Evolutionary conservation across 2,797 vertebrate genomes (phyloP).

Genomic region (Cryptoblepharus egeriae): DNA sequence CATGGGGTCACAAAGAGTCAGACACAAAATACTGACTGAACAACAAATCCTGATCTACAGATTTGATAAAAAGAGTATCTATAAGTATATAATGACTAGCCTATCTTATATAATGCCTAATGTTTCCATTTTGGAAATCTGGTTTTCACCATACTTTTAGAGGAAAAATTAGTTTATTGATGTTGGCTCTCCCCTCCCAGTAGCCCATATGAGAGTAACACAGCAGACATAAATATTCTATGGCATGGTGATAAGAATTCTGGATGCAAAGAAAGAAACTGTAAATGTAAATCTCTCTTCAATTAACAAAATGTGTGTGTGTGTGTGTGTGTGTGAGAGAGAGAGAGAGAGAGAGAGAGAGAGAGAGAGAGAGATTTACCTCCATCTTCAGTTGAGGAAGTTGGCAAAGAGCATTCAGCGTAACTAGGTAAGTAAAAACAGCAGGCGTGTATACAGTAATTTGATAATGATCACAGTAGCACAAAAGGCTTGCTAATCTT

Average conservation of each 20-base stretch:
- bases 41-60: not conserved
- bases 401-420: constrained; percentile 22
- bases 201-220: no score
- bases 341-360: no score
- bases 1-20: no score
- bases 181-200: not conserved
- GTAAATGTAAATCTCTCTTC: not conserved
- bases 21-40: no score
- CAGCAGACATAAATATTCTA: not conserved
- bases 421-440: constrained; percentile 15
- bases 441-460: not conserved
- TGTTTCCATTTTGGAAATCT: not conserved
- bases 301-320: not conserved
- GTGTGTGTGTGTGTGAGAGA: constrained; percentile 28
- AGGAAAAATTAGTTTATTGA: not conserved
- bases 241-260: not conserved
- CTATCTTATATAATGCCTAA: no score
- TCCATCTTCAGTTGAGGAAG: constrained; percentile 39
- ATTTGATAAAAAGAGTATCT: not conserved
- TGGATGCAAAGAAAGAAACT: not conserved
- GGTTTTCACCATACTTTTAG: not conserved
- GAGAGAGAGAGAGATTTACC: constrained; percentile 21
- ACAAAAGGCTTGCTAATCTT: constrained; percentile 1
- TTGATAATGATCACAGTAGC: not conserved
- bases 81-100: no score